Percentiles rank a stretch among this genome's conserved stretches.
These are phyloP conservation scores for Oscheius sp. DNA, from an alignment of 2,888 invertebrate genomes.

Conservation along the genomic window DNA sequence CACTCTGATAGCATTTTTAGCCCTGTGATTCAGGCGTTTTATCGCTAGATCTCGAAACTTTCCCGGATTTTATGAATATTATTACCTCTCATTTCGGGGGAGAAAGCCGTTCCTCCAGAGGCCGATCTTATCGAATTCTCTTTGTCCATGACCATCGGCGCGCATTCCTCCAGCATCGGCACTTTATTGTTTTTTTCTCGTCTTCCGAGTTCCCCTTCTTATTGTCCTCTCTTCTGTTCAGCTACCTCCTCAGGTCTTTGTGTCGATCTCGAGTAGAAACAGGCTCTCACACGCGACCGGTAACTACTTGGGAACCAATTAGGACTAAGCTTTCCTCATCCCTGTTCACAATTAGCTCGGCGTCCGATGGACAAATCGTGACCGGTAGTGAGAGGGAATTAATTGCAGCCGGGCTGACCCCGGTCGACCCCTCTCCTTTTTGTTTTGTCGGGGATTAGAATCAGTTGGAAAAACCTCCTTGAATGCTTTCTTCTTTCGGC, in stretches of 20 bases:
- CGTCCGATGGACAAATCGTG: constrained; percentile 17
- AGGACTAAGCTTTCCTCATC: not conserved
- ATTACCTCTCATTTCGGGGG: not conserved
- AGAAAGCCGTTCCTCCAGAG: not conserved
- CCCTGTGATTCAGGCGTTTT: not conserved
- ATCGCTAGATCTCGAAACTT: not conserved
- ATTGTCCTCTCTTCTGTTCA: not conserved
- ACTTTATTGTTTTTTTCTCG: not conserved
- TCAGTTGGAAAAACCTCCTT: no score
- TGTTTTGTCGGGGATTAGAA: no score
- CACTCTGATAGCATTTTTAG: no score
- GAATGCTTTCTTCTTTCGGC: no score
- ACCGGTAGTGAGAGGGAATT: constrained; percentile 19
- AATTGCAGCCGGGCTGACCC: constrained; percentile 1
- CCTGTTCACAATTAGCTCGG: not conserved
- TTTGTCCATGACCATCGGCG: constrained; percentile 19
- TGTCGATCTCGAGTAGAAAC: not conserved
- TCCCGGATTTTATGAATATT: not conserved
- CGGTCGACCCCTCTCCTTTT: no score
- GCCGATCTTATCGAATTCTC: constrained; percentile 14
- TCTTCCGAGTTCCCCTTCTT: not conserved
- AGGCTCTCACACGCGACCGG: not conserved
- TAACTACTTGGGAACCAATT: not conserved
- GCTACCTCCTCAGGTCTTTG: not conserved
- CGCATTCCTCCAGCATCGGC: not conserved